phyloP scores from a whole-genome alignment of 2,888 invertebrate genomes.

The Caenorhabditis uteleia region DNA sequence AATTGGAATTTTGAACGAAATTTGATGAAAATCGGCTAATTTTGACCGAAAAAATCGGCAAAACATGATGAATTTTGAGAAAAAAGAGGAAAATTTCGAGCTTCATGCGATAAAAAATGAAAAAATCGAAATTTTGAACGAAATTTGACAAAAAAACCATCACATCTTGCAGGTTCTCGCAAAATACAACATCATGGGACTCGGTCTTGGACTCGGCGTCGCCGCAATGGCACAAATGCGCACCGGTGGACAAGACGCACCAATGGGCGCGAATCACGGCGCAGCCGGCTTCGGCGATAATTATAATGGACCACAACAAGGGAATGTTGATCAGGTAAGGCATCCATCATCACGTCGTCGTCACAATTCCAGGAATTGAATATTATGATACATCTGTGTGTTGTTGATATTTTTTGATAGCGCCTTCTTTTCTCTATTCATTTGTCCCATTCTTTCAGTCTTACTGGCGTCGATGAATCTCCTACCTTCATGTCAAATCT shows the following conservation, averaged over 20 bases:
- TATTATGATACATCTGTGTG: neutral
- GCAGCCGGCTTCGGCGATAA: conserved; percentile 44
- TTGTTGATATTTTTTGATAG: neutral
- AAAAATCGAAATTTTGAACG: neutral
- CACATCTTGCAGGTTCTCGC: conserved; percentile 77
- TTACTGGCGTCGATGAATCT: conserved; percentile 59
- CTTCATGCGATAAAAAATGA: neutral
- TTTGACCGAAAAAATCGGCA: neutral
- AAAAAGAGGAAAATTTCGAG: neutral
- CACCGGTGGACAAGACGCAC: conserved; percentile 34
- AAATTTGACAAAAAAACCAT: neutral
- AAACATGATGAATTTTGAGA: neutral
- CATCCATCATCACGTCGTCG: no score
- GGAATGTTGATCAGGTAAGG: neutral
- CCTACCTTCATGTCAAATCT: neutral
- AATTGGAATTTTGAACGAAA: neutral
- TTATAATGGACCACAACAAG: conserved; percentile 2
- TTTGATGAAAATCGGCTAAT: no score
- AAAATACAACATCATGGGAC: conserved; percentile 87
- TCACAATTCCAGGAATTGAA: neutral
- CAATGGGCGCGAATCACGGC: conserved; percentile 41
- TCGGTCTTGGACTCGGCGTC: conserved; percentile 75
- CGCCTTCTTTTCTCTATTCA: neutral
- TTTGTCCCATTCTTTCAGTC: conserved; percentile 50
- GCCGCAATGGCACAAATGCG: conserved; percentile 69